Percentiles rank a stretch among this genome's conserved stretches.
These are phyloP conservation scores for Darevskia nairensis DNA, from an alignment of 2,797 vertebrate genomes.

Conservation along the genomic window DNA sequence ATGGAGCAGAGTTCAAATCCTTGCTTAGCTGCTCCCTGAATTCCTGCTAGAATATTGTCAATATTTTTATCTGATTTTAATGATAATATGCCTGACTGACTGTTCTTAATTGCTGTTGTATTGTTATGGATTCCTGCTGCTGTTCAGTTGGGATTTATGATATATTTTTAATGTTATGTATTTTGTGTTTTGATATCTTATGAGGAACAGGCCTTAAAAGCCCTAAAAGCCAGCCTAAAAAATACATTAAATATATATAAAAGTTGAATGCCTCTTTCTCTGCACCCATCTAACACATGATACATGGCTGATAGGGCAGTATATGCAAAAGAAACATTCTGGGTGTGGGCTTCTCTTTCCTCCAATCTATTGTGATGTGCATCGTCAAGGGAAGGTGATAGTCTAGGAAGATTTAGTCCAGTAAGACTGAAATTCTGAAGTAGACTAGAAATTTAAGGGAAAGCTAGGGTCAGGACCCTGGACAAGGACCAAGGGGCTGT, in stretches of 20 bases:
- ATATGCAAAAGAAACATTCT: background rate
- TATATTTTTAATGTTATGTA: too few relatives aligned
- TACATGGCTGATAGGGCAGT: background rate
- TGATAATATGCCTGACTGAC: background rate
- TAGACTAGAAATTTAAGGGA: too few relatives aligned
- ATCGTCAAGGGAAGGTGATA: too few relatives aligned
- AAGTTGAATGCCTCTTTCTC: background rate
- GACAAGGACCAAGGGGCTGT: too few relatives aligned
- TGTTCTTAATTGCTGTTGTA: background rate
- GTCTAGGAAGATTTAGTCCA: too few relatives aligned
- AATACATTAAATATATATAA: too few relatives aligned
- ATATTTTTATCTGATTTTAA: background rate
- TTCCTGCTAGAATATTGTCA: background rate
- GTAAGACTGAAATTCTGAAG: too few relatives aligned
- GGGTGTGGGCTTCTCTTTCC: background rate
- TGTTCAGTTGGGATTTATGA: background rate
- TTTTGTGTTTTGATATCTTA: background rate
- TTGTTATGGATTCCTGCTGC: background rate
- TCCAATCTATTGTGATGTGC: too few relatives aligned
- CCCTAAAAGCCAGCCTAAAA: too few relatives aligned
- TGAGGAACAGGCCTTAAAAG: background rate
- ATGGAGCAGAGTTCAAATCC: slow-evolving; percentile 9
- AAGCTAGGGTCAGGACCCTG: too few relatives aligned
- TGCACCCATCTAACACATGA: background rate
- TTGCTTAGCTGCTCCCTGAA: background rate